These are phyloP conservation scores for Pampusana beccarii DNA, from an alignment of 2,113 vertebrate species.

Conservation along the genomic window DNA sequence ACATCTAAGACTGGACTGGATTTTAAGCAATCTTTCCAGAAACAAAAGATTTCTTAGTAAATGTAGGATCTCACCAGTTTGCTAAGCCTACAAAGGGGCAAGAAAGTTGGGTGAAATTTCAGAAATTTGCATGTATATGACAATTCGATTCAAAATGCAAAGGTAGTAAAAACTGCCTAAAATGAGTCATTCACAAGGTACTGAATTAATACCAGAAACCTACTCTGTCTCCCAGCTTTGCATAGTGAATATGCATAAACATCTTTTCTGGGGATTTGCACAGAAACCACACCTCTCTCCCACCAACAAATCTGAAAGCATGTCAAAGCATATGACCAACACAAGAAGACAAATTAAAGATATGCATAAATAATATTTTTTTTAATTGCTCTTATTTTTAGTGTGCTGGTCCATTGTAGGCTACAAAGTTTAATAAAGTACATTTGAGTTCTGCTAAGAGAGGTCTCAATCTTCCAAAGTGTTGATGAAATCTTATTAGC, in stretches of 20 bases:
- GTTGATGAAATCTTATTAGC: background rate
- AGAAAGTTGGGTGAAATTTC: background rate
- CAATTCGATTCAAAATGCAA: background rate
- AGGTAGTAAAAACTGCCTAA: background rate
- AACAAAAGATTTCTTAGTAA: background rate
- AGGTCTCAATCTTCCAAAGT: background rate
- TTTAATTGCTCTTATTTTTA: background rate
- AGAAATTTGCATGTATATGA: background rate
- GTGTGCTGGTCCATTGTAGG: background rate
- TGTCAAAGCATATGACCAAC: background rate
- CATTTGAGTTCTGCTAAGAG: background rate
- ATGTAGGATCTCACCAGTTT: background rate
- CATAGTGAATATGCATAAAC: background rate
- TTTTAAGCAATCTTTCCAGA: background rate
- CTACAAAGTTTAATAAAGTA: background rate
- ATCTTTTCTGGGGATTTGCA: background rate
- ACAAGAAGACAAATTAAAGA: background rate
- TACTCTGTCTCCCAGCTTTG: background rate
- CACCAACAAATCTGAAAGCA: background rate
- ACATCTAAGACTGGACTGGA: background rate
- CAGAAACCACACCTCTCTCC: background rate
- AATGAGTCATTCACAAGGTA: background rate
- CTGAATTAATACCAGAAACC: rapidly evolving
- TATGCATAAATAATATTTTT: background rate
- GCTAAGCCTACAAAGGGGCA: background rate